Evolutionary conservation across 2,797 vertebrate species (phyloP).

Genomic region (Perodicticus potto): DNA sequence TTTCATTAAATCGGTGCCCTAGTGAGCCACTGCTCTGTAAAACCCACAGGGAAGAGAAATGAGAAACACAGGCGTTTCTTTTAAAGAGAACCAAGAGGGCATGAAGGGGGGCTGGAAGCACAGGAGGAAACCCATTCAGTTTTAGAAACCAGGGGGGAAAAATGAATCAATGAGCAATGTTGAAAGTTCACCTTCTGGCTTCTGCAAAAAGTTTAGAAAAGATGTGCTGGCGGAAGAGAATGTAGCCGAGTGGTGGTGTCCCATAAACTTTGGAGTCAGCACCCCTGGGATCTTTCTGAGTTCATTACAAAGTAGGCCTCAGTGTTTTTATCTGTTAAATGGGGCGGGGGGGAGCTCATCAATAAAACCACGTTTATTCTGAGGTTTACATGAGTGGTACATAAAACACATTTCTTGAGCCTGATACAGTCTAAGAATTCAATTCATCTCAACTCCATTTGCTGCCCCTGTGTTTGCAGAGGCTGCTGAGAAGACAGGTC

Average conservation of each 20-base stretch:
- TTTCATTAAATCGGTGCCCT: constrained; percentile 76
- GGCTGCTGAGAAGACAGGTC: background rate
- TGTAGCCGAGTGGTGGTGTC: background rate
- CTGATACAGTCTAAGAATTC: background rate
- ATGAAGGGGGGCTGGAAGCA: constrained; percentile 36
- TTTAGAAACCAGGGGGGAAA: background rate
- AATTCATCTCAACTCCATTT: background rate
- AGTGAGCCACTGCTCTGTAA: constrained; percentile 62
- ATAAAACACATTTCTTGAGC: background rate
- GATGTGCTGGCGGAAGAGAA: background rate
- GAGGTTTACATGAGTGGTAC: background rate
- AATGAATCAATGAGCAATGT: background rate
- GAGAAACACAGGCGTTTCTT: constrained; percentile 33
- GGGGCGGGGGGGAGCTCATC: background rate
- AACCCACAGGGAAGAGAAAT: background rate
- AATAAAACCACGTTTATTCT: background rate
- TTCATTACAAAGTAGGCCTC: background rate
- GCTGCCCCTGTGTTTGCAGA: background rate
- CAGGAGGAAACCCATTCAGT: constrained; percentile 67
- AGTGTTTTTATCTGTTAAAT: background rate
- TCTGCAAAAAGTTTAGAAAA: constrained; percentile 48
- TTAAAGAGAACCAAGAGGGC: constrained; percentile 47
- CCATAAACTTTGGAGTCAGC: background rate
- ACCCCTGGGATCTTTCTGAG: background rate
- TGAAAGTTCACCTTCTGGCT: constrained; percentile 62